phyloP scores from a whole-genome alignment of 2,888 invertebrate species.

The Mellilla xanthometata region DNA sequence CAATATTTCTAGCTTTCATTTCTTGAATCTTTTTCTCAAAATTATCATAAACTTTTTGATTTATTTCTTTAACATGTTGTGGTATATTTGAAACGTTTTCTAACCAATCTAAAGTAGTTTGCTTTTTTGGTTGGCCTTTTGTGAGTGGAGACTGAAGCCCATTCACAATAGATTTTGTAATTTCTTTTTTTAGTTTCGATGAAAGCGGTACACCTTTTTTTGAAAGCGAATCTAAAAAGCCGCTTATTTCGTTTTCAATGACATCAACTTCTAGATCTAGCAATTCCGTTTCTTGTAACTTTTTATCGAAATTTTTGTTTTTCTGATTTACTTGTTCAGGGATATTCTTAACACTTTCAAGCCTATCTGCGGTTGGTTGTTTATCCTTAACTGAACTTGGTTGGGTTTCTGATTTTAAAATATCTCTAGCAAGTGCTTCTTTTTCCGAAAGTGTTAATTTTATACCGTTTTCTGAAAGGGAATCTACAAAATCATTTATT shows the following conservation, averaged over 20 bases:
- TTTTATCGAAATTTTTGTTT: conserved; percentile 1
- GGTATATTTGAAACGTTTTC: not conserved
- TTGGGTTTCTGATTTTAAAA: not conserved
- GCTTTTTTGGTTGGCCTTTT: not conserved
- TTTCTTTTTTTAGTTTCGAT: not conserved
- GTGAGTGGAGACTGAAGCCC: not conserved
- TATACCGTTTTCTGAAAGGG: not conserved
- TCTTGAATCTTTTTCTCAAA: not conserved
- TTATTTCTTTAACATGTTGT: not conserved
- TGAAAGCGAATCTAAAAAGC: not conserved
- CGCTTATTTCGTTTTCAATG: conserved; percentile 1
- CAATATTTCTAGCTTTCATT: not conserved
- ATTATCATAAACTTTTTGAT: not conserved
- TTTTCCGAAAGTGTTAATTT: not conserved
- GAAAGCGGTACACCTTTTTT: not conserved
- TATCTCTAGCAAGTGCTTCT: not conserved
- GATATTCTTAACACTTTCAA: not conserved
- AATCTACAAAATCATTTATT: not conserved
- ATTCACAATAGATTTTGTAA: too few species aligned
- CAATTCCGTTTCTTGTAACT: conserved; percentile 8
- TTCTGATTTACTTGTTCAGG: not conserved
- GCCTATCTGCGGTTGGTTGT: not conserved
- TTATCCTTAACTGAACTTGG: not conserved
- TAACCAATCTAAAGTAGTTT: not conserved
- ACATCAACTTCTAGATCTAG: not conserved